Conservation (phyloP, 2,797 vertebrate genomes). For the Hephaestus fuliginosus region DNA sequence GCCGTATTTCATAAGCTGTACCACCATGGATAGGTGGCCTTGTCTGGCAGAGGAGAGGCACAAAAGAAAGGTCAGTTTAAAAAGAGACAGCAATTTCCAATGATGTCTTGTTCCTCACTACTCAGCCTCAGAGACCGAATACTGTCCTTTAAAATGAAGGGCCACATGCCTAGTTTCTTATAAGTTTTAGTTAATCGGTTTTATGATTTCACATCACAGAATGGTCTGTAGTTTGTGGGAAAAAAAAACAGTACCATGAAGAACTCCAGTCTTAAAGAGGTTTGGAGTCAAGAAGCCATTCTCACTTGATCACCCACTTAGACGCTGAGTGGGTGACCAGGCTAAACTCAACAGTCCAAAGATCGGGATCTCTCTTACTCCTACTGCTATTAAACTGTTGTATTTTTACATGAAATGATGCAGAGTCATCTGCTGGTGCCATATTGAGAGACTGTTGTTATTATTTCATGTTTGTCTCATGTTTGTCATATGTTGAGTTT, state of each 20-base stretch:
- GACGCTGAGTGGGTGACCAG: not conserved
- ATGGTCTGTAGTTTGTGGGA: not conserved
- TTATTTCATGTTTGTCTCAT: slow-evolving; percentile 4
- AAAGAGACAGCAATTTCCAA: not conserved
- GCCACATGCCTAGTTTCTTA: not conserved
- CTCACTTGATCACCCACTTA: not conserved
- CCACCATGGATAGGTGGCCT: slow-evolving; percentile 99
- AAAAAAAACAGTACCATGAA: not conserved
- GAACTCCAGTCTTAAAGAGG: not conserved
- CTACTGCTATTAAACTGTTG: not conserved
- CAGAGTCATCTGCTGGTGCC: not conserved
- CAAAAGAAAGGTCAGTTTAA: not conserved
- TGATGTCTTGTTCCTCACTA: not conserved
- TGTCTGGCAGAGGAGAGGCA: slow-evolving; percentile 84
- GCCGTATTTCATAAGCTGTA: slow-evolving; percentile 98
- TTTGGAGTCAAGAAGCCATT: not conserved
- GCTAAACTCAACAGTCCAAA: slow-evolving; percentile 6
- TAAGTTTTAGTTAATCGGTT: not conserved
- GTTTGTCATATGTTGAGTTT: not conserved
- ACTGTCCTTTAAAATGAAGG: not conserved
- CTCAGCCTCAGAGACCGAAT: not conserved
- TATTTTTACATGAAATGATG: slow-evolving; percentile 14
- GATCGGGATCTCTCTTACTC: not conserved
- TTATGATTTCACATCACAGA: not conserved
- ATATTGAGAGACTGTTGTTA: not conserved